Evolutionary conservation across 2,113 vertebrate species (phyloP).

Genomic region (Chelonoidis abingdonii): DNA sequence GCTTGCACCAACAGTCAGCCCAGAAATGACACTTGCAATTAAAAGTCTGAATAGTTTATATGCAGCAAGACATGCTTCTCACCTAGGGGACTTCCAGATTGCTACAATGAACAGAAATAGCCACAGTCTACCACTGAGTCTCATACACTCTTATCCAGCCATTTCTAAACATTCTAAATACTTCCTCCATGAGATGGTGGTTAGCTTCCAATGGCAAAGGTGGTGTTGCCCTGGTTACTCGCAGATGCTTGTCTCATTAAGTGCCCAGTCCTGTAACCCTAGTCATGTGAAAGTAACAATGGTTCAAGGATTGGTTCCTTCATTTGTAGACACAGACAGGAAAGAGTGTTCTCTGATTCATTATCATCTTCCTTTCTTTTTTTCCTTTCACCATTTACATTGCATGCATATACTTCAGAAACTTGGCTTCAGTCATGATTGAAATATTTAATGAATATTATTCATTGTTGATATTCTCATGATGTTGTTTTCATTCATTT

Average conservation of each 20-base stretch:
- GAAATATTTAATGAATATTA: constrained; percentile 77
- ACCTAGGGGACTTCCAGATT: neutral
- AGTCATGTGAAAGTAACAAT: neutral
- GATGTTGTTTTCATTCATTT: constrained; percentile 72
- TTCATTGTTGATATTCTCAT: constrained; percentile 68
- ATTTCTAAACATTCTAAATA: neutral
- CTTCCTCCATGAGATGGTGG: neutral
- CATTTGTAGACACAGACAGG: constrained; percentile 39
- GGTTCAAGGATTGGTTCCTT: neutral
- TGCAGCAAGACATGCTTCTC: neutral
- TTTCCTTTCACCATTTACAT: constrained; percentile 60
- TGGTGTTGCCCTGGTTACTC: neutral
- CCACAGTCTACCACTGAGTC: fast-evolving
- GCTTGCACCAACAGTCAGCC: neutral
- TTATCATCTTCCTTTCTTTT: constrained; percentile 34
- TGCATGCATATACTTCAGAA: constrained; percentile 69
- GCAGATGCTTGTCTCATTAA: neutral
- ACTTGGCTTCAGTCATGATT: constrained; percentile 75
- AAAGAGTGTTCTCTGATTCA: constrained; percentile 41
- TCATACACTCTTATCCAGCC: fast-evolving
- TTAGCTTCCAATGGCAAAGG: neutral
- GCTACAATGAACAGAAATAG: fast-evolving
- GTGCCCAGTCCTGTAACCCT: fast-evolving
- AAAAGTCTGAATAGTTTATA: neutral
- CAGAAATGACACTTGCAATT: neutral